Percentiles rank a stretch among this genome's conserved stretches.
Evolutionary conservation across 2,888 invertebrate species (phyloP).

Genomic region (Aleiodes leptofemur): DNA sequence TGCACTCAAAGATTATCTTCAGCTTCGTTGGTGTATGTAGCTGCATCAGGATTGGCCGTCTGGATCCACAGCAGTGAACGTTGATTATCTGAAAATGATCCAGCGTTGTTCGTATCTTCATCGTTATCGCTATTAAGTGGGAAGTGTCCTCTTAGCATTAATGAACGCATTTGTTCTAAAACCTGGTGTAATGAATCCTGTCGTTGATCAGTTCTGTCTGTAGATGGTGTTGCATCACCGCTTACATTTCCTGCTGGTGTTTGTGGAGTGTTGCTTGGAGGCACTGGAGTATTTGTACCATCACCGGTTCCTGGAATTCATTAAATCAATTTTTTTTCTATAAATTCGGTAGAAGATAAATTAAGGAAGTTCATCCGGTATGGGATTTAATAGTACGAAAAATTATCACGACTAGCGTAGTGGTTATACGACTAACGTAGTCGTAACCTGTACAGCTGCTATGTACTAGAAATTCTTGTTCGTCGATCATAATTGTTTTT

Average conservation of each 20-base stretch:
- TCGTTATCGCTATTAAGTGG: constrained; percentile 67
- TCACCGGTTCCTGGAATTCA: constrained; percentile 60
- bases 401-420: no score
- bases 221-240: constrained; percentile 70
- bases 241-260: constrained; percentile 70
- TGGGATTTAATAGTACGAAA: no score
- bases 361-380: no score
- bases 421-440: no score
- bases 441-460: no score
- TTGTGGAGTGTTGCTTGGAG: constrained; percentile 73
- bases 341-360: background rate
- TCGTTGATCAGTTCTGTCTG: constrained; percentile 66
- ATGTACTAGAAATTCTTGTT: no score
- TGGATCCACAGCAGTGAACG: constrained; percentile 59
- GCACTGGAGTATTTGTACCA: constrained; percentile 70
- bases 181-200: constrained; percentile 71
- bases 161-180: constrained; percentile 72
- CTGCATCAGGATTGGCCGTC: constrained; percentile 45
- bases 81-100: constrained; percentile 62
- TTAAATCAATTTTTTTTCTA: background rate
- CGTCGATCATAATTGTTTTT: no score
- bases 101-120: constrained; percentile 64
- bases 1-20: constrained; percentile 52
- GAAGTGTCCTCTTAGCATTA: constrained; percentile 67
- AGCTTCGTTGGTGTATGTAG: constrained; percentile 47